These are phyloP conservation scores for Rostratula benghalensis DNA, from an alignment of 2,113 vertebrate species.

Conservation along the genomic window DNA sequence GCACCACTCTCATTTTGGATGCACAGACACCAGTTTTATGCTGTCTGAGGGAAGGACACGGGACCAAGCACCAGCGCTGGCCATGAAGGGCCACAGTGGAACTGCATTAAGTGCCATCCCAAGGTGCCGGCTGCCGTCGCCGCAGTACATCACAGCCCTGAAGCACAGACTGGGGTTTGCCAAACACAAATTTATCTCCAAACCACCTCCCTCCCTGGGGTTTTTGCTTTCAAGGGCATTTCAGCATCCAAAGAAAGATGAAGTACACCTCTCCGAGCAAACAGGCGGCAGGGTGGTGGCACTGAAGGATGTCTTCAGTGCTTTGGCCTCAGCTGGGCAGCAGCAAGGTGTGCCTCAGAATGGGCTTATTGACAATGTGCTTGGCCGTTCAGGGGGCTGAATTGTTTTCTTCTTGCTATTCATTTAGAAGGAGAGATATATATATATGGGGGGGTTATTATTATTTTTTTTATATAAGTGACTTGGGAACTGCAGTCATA, in stretches of 20 bases:
- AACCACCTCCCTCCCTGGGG: neutral
- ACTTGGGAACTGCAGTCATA: neutral
- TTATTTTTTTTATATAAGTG: neutral
- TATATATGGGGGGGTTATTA: too few relatives aligned
- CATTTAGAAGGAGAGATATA: neutral
- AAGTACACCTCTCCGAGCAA: fast-evolving
- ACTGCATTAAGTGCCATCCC: neutral
- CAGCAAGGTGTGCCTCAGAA: neutral
- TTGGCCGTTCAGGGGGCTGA: neutral
- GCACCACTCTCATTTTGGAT: fast-evolving
- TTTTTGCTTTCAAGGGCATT: conserved; percentile 3
- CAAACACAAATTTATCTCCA: neutral
- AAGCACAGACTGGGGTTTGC: neutral
- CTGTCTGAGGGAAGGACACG: neutral
- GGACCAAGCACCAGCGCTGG: fast-evolving
- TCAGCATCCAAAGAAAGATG: neutral
- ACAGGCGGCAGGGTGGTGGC: neutral
- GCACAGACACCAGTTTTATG: neutral
- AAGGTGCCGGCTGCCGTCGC: neutral
- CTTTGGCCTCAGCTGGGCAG: neutral
- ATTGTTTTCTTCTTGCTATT: neutral
- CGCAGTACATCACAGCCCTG: fast-evolving
- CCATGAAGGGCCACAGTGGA: fast-evolving
- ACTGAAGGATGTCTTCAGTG: neutral
- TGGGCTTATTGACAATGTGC: neutral